Percentiles rank a stretch among this genome's conserved stretches.
These are phyloP conservation scores for Acanthacorydalis orientalis DNA, from an alignment of 2,888 invertebrate species.

Conservation along the genomic window DNA sequence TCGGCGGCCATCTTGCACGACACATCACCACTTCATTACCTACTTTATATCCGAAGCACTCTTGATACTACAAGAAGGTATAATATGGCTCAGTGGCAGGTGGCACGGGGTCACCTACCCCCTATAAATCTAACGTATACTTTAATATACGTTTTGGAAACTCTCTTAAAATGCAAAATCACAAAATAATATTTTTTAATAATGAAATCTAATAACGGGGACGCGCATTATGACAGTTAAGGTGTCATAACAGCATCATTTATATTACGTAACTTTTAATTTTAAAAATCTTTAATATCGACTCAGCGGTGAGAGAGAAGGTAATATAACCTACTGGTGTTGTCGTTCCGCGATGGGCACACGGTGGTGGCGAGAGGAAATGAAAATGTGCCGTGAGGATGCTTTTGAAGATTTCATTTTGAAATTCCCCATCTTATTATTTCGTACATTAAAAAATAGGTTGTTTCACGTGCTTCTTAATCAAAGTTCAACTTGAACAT, in stretches of 20 bases:
- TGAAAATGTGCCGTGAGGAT: no score
- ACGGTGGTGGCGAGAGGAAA: no score
- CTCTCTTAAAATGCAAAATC: slow-evolving; percentile 2
- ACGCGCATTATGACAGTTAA: not conserved
- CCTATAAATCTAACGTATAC: not conserved
- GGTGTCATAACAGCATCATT: slow-evolving; percentile 21
- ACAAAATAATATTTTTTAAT: slow-evolving; percentile 4
- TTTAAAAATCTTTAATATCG: slow-evolving; percentile 21
- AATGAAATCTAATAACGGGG: slow-evolving; percentile 2
- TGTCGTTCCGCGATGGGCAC: not conserved
- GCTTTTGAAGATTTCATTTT: no score
- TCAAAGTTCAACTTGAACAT: no score
- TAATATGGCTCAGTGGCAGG: no score
- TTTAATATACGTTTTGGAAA: not conserved
- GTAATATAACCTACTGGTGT: not conserved
- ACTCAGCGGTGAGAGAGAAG: not conserved
- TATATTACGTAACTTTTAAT: slow-evolving; percentile 25
- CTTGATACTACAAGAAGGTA: no score
- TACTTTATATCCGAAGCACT: no score
- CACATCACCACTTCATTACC: no score
- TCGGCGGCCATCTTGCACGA: no score
- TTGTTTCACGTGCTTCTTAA: no score
- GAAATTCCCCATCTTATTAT: no score
- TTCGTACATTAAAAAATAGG: no score
- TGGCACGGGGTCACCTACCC: not conserved